Conservation (phyloP, 2,113 vertebrate species). For the Oryzias woworae region DNA sequence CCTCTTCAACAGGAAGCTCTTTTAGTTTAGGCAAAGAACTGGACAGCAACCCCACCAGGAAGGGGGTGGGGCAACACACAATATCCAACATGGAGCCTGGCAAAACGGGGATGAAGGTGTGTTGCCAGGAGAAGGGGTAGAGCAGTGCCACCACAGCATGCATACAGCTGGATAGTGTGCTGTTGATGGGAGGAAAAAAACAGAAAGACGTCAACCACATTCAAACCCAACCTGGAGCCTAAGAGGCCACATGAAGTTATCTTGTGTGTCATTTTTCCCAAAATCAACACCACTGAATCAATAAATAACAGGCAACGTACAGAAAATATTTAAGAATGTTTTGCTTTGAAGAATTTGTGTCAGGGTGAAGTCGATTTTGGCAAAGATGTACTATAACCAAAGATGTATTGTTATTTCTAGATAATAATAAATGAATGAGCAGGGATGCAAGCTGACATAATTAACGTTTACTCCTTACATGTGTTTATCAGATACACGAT, state of each 20-base stretch:
- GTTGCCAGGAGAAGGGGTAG: constrained; percentile 99
- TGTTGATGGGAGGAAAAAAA: constrained; percentile 61
- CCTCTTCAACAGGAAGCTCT: constrained; percentile 96
- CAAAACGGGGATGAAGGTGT: constrained; percentile 98
- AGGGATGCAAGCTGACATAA: no score
- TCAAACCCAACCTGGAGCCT: constrained; percentile 14
- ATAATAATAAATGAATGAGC: no score
- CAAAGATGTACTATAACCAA: no score
- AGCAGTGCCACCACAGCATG: constrained; percentile 95
- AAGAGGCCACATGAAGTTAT: constrained; percentile 30
- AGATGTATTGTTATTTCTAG: no score
- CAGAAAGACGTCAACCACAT: constrained; percentile 26
- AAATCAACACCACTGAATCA: no score
- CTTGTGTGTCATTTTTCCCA: neutral
- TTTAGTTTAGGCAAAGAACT: constrained; percentile 96
- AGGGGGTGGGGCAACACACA: constrained; percentile 97
- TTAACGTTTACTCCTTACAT: no score
- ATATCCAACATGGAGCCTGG: constrained; percentile 98
- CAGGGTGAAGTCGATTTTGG: no score
- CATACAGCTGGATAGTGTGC: constrained; percentile 97
- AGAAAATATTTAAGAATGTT: no score
- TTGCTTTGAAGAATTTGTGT: no score
- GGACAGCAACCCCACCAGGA: constrained; percentile 95
- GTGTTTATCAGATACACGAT: no score
- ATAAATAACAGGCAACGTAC: no score